These are phyloP conservation scores for Hydractinia echinata DNA, from an alignment of 30 jellyfish, hydroid and myxozoan genomes.

Conservation along the genomic window DNA sequence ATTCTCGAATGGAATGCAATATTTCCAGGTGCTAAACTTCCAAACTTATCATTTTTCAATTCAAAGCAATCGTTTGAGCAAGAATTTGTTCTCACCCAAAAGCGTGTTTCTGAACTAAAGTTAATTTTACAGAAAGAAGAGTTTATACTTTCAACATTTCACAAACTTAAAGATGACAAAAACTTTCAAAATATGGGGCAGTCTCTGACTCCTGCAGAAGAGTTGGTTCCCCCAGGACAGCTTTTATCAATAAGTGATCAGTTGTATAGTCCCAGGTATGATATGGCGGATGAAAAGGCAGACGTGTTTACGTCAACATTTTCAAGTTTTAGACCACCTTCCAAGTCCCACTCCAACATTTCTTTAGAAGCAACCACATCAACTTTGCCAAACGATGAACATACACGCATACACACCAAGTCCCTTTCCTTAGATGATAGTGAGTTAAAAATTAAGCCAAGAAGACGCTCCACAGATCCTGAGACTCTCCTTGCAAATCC, in stretches of 20 bases:
- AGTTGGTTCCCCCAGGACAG: not conserved
- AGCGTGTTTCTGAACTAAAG: constrained; percentile 36
- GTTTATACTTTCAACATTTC: constrained; percentile 42
- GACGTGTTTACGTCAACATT: constrained; percentile 3
- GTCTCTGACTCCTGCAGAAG: constrained; percentile 13
- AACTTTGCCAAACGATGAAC: not conserved
- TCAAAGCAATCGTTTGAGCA: constrained; percentile 40
- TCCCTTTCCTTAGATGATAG: constrained; percentile 22
- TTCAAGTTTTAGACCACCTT: constrained; percentile 24
- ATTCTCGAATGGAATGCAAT: constrained; percentile 57
- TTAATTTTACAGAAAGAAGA: constrained; percentile 58
- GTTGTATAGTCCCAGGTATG: not conserved
- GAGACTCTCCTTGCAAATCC: not conserved
- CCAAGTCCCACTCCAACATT: not conserved
- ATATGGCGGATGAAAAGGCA: not conserved
- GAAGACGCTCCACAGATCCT: constrained; percentile 6
- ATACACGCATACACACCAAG: not conserved
- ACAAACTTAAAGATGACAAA: constrained; percentile 13
- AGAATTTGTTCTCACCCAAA: constrained; percentile 46
- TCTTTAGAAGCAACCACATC: not conserved
- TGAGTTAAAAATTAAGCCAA: not conserved
- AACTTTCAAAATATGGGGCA: not conserved
- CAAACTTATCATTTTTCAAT: constrained; percentile 53
- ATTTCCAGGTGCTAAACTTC: constrained; percentile 68
- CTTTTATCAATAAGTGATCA: constrained; percentile 9